A percentile compares a stretch with the other conserved stretches of the same genome.
These are phyloP conservation scores for Steinernema khuongi DNA, from an alignment of 1,140 invertebrate species.

Conservation along the genomic window DNA sequence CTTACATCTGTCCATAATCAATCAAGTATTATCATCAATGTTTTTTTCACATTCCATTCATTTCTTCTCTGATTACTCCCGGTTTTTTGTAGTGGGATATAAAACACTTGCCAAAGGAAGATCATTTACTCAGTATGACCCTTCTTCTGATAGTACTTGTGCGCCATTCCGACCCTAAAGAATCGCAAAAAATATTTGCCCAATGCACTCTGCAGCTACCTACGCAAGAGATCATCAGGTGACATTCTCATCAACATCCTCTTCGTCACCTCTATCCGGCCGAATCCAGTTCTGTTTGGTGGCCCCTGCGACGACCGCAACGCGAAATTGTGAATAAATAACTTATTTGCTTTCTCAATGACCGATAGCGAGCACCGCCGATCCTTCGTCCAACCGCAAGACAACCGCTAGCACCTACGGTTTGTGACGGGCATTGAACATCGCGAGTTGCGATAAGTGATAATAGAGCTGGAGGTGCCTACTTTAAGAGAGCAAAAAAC, in stretches of 20 bases:
- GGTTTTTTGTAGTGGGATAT: too few relatives aligned
- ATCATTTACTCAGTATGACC: too few relatives aligned
- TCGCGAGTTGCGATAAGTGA: neutral
- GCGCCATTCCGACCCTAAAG: too few relatives aligned
- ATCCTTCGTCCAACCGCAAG: neutral
- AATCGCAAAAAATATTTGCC: neutral
- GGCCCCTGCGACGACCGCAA: neutral
- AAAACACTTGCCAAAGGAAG: too few relatives aligned
- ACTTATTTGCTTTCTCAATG: slow-evolving; percentile 2
- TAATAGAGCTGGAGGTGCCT: neutral
- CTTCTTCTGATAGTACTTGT: too few relatives aligned
- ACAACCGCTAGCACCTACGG: neutral
- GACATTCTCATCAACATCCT: neutral
- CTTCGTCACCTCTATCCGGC: neutral
- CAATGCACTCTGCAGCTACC: neutral
- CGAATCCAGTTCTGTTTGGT: neutral
- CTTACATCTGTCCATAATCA: too few relatives aligned
- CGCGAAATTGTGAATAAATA: slow-evolving; percentile 1
- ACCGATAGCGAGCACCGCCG: neutral
- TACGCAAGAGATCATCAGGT: neutral
- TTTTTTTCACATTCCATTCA: too few relatives aligned
- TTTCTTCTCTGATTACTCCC: too few relatives aligned
- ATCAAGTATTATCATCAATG: too few relatives aligned
- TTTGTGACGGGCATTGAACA: neutral
- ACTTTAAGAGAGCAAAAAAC: neutral